Evolutionary conservation across 2,797 vertebrate species (phyloP).

Genomic region (Harpagifer antarcticus): DNA sequence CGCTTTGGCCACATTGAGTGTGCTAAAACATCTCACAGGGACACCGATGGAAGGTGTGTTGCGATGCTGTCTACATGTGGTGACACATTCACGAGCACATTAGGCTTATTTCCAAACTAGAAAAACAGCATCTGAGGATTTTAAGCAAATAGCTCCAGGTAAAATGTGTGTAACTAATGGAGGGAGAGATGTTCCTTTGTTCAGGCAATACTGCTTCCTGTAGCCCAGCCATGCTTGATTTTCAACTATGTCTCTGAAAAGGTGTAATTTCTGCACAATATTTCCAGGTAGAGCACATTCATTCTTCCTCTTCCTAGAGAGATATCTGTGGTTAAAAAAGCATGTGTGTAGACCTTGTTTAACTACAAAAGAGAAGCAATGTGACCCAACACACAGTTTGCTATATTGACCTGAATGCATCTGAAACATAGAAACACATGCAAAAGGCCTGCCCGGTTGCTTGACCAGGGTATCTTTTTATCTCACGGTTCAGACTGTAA

Average conservation of each 20-base stretch:
- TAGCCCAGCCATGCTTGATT: neutral
- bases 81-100: neutral
- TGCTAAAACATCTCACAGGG: neutral
- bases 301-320: neutral
- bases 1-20: neutral
- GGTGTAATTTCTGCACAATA: neutral
- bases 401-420: neutral
- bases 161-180: neutral
- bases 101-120: neutral
- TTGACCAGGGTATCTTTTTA: neutral
- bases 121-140: neutral
- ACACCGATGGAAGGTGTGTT: neutral
- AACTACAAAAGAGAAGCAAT: neutral
- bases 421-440: constrained; percentile 2
- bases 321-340: neutral
- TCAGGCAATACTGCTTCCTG: neutral
- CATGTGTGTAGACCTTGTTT: constrained; percentile 2
- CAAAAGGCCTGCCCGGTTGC: neutral
- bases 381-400: neutral
- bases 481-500: neutral
- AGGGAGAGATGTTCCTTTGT: neutral
- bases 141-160: neutral
- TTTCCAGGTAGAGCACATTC: neutral
- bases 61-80: neutral
- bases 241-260: neutral